These are phyloP conservation scores for Serrognathus titanus DNA, from an alignment of 2,888 invertebrate species.

Conservation along the genomic window DNA sequence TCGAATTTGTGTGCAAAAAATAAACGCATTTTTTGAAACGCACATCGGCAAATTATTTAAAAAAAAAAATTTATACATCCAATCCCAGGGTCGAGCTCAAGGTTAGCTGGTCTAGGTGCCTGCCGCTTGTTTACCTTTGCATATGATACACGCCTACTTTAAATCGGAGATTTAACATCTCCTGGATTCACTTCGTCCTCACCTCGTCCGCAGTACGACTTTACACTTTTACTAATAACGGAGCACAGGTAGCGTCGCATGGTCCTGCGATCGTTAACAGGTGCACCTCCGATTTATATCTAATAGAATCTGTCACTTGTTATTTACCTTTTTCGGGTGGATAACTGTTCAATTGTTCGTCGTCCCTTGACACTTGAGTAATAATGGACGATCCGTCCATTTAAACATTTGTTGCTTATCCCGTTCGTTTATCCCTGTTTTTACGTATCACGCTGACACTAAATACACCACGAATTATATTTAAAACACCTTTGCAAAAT, in stretches of 20 bases:
- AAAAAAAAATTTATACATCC: slow-evolving; percentile 26
- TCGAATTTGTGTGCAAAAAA: slow-evolving; percentile 16
- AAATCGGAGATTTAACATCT: slow-evolving; percentile 16
- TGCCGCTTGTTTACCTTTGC: slow-evolving; percentile 37
- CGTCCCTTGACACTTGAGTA: slow-evolving; percentile 97
- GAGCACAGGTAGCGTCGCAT: slow-evolving; percentile 5
- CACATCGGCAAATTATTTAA: slow-evolving; percentile 30
- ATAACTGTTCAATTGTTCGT: slow-evolving; percentile 91
- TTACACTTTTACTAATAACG: slow-evolving; percentile 4
- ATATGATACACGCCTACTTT: slow-evolving; percentile 42
- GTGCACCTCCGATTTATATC: slow-evolving; percentile 23
- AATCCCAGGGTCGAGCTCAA: slow-evolving; percentile 39
- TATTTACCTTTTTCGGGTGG: slow-evolving; percentile 87
- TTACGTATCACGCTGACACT: slow-evolving; percentile 25
- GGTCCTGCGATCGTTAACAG: slow-evolving; percentile 23
- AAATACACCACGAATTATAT: slow-evolving; percentile 29
- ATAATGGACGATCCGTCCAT: slow-evolving; percentile 99
- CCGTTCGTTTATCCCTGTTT: slow-evolving; percentile 29
- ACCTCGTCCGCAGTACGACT: slow-evolving; percentile 10
- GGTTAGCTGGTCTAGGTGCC: slow-evolving; percentile 37
- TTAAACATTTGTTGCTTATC: slow-evolving; percentile 63
- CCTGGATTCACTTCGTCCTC: slow-evolving; percentile 3
- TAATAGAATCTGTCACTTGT: slow-evolving; percentile 34
- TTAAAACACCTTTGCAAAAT: slow-evolving; percentile 44
- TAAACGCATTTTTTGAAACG: slow-evolving; percentile 23